Evolutionary conservation across 2,113 vertebrate species (phyloP).

Genomic region (Porphyrio hochstetteri): DNA sequence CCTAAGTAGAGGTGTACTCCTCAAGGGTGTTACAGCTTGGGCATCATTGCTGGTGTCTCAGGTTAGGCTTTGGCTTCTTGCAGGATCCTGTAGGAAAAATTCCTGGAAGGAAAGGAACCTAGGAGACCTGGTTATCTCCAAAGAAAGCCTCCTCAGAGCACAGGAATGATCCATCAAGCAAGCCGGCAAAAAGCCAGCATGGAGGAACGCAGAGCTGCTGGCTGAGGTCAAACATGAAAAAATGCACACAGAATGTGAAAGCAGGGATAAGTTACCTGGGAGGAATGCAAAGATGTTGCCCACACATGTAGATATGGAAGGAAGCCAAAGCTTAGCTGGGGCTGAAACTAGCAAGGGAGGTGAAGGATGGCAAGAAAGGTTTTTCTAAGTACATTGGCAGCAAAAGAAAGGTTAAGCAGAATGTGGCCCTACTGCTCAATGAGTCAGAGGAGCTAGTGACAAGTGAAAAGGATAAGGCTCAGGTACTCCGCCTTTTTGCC

Average conservation of each 20-base stretch:
- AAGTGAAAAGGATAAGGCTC: background rate
- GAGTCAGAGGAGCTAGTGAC: background rate
- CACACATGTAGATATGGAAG: background rate
- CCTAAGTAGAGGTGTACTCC: background rate
- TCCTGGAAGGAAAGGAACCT: background rate
- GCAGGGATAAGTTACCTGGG: fast-evolving
- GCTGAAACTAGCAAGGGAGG: background rate
- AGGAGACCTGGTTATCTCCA: background rate
- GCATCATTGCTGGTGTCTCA: background rate
- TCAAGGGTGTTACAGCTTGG: background rate
- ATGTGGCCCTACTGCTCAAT: background rate
- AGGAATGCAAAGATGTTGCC: background rate
- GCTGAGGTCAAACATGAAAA: background rate
- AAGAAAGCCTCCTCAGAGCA: background rate
- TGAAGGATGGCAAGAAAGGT: background rate
- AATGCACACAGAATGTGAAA: background rate
- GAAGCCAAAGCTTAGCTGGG: background rate
- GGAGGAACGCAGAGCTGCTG: background rate
- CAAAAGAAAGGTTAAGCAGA: background rate
- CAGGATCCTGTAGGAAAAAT: background rate
- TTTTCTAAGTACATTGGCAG: background rate
- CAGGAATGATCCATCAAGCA: background rate
- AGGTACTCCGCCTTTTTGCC: background rate
- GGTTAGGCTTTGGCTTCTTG: background rate
- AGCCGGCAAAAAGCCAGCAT: background rate